Conservation (phyloP, 1,140 invertebrate genomes). For the Sinella curviseta region DNA sequence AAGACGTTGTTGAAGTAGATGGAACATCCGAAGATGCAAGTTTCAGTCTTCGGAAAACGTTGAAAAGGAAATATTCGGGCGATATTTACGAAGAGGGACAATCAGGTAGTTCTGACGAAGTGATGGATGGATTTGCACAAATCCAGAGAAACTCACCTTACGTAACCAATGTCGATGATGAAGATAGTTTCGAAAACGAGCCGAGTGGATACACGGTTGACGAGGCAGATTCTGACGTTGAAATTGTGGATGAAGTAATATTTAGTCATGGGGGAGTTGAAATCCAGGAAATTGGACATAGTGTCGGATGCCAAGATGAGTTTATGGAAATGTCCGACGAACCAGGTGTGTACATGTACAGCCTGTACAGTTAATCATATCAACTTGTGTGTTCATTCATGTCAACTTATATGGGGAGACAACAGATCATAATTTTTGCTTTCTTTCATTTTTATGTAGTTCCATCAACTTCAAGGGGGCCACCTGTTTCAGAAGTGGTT, state of each 20-base stretch:
- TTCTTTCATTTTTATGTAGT: not conserved
- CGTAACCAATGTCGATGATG: not conserved
- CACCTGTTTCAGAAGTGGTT: not conserved
- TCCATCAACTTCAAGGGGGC: not conserved
- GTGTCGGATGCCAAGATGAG: not conserved
- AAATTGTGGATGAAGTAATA: constrained; percentile 17
- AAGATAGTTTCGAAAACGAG: not conserved
- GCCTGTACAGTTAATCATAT: not conserved
- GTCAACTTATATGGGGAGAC: no score
- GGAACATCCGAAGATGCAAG: not conserved
- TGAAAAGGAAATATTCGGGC: not conserved
- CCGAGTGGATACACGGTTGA: not conserved
- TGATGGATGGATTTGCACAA: no score
- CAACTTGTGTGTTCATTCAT: not conserved
- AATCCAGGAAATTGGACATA: constrained; percentile 23
- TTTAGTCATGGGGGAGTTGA: constrained; percentile 2
- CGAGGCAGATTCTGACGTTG: constrained; percentile 22
- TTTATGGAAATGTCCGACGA: not conserved
- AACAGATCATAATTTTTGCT: no score
- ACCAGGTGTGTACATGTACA: constrained; percentile 6
- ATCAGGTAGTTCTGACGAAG: not conserved
- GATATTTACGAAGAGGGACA: no score
- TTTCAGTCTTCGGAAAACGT: not conserved
- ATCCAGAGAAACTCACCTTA: no score
- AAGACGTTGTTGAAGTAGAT: not conserved